These are phyloP conservation scores for Thunnus maccoyii DNA, from an alignment of 2,113 vertebrate genomes.

Conservation along the genomic window DNA sequence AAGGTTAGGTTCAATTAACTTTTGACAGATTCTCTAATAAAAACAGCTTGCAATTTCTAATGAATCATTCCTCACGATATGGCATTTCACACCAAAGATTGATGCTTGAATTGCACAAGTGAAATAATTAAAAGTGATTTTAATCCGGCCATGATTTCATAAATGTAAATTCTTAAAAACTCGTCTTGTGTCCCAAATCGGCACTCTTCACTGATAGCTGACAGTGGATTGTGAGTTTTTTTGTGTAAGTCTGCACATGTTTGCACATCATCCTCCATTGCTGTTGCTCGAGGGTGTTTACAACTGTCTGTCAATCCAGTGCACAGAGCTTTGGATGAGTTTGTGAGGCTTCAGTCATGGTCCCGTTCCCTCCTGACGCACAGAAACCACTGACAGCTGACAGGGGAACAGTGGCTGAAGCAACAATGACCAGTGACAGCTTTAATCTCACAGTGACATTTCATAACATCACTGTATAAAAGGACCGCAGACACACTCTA, in stretches of 20 bases:
- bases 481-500: not conserved
- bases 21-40: not conserved
- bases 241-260: not conserved
- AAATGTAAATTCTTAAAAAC: not conserved
- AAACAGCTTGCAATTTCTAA: slow-evolving; percentile 9
- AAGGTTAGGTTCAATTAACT: slow-evolving; percentile 17
- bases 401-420: slow-evolving; percentile 6
- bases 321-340: slow-evolving; percentile 3
- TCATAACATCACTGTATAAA: not conserved
- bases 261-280: not conserved
- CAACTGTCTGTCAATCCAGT: slow-evolving; percentile 16
- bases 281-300: slow-evolving; percentile 20
- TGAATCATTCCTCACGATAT: not conserved
- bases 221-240: not conserved
- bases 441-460: slow-evolving; percentile 23
- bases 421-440: slow-evolving; percentile 35
- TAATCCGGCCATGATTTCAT: not conserved
- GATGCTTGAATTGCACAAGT: not conserved
- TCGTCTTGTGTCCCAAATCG: not conserved
- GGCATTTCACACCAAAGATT: slow-evolving; percentile 16
- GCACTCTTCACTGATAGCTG: not conserved
- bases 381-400: slow-evolving; percentile 33
- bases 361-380: not conserved
- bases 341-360: slow-evolving; percentile 33
- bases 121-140: not conserved